Evolutionary conservation across 2,797 vertebrate genomes (phyloP), one percentile per base, ranked within the genome.

Genomic region (Phataginus tricuspis): DNA sequence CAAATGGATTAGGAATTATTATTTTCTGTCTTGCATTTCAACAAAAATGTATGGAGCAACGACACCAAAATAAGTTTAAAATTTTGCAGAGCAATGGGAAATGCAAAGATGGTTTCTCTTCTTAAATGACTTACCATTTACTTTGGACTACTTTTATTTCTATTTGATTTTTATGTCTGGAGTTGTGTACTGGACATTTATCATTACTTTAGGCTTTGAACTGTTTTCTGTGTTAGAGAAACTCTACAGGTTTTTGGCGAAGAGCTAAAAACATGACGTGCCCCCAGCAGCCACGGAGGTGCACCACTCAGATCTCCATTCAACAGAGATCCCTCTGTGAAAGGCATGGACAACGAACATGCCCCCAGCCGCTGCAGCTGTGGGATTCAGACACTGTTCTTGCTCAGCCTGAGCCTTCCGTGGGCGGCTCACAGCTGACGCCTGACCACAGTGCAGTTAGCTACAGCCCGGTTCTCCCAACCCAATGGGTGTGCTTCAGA

Each of bases 261-360:
- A 95, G 37, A 0, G 29, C 59, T 68, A 34, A 53, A 61, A 87
- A 37, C 18, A 15, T 18, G 4, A 1, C 31, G 34, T 1, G 15
- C 1, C 5, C 4, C 1, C 1, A 11, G 6, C 25, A 42, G 7
- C 6, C 29, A 21, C 0, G 23, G 53, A 85, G 2, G 10, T 16
- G 6, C 8, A 25, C 18, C 9, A 0, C 7, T 45, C 18, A 34
- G 18, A 16, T 31, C 3, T 45, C 61, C 49, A 51, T 3, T 45
- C 19, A 31, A 42, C 2, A 66, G n/a, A 18, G 4, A 13, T 5
- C 1, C 0, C 2, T 0, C 34, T 4, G 29, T 23, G 42, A 53
- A 77, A 64, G 7, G 10, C 8, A 3, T 0, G 25, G n/a, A 9
- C 3, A 5, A 15, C 19, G 27, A 53, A 11, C 1, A 15, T 8